These are phyloP conservation scores for Leuctra nigra DNA, from an alignment of 2,888 invertebrate genomes.

Conservation along the genomic window DNA sequence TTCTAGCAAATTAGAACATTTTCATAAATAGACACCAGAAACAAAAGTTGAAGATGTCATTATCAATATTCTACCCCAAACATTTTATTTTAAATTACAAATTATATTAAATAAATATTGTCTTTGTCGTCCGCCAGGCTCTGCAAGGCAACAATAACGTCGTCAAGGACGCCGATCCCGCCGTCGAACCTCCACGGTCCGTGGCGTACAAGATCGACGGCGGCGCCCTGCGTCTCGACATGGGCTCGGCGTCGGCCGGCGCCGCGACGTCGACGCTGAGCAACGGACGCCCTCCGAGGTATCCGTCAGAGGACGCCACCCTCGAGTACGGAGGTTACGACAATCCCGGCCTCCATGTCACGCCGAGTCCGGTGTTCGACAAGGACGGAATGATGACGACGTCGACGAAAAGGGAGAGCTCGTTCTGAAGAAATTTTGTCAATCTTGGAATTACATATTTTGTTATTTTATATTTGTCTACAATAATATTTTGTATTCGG, in stretches of 20 bases:
- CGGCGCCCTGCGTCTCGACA: neutral
- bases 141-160: neutral
- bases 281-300: constrained; percentile 13
- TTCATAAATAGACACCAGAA: too few species aligned
- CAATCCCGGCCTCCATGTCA: constrained; percentile 23
- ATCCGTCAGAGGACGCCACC: constrained; percentile 24
- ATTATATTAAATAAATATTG: too few species aligned
- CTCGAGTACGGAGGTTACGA: constrained; percentile 24
- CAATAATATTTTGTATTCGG: too few species aligned
- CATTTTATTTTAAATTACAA: too few species aligned
- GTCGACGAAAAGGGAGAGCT: constrained; percentile 7
- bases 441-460: too few species aligned
- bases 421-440: too few species aligned
- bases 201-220: neutral
- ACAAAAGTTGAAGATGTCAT: too few species aligned
- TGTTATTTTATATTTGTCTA: too few species aligned
- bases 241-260: constrained; percentile 12
- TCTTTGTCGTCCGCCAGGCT: neutral
- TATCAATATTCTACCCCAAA: too few species aligned
- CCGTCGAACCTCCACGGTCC: neutral
- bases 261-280: constrained; percentile 18
- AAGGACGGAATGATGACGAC: neutral
- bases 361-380: constrained; percentile 21
- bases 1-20: too few species aligned
- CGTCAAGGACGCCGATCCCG: neutral